Conservation (phyloP, 2,113 vertebrate species). For the Erythrocebus patas region DNA sequence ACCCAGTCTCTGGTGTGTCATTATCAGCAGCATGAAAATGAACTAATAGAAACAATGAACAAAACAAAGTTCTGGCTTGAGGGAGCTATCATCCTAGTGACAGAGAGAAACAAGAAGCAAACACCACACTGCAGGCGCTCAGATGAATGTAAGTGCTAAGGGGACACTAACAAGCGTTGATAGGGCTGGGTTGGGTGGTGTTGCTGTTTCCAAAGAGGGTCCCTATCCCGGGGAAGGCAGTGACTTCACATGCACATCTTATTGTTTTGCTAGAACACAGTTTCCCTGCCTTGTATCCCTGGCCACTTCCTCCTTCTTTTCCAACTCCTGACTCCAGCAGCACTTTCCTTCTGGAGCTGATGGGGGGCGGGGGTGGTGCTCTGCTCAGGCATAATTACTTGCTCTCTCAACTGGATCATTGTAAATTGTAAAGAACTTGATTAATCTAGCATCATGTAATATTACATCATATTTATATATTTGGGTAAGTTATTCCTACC, state of each 20-base stretch:
- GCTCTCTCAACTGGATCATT: background rate
- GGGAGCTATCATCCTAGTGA: rapidly evolving
- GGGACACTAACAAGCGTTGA: rapidly evolving
- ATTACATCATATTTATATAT: background rate
- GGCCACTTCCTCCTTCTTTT: background rate
- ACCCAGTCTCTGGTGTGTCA: no score
- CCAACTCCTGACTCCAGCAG: background rate
- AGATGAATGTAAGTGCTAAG: background rate
- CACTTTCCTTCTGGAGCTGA: background rate
- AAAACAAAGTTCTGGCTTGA: background rate
- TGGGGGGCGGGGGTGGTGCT: rapidly evolving
- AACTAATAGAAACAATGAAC: no score
- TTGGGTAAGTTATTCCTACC: background rate
- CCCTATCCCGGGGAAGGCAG: rapidly evolving
- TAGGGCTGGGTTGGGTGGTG: no score
- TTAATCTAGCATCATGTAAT: background rate
- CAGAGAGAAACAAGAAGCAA: background rate
- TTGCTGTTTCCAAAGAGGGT: rapidly evolving
- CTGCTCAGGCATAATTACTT: background rate
- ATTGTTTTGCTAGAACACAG: rapidly evolving
- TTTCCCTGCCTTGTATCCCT: rapidly evolving
- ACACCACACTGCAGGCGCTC: background rate
- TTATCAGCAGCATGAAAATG: no score
- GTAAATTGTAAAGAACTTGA: background rate
- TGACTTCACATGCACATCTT: rapidly evolving